phyloP scores from a whole-genome alignment of 2,888 invertebrate species.

The Ferdinandea cuprea region DNA sequence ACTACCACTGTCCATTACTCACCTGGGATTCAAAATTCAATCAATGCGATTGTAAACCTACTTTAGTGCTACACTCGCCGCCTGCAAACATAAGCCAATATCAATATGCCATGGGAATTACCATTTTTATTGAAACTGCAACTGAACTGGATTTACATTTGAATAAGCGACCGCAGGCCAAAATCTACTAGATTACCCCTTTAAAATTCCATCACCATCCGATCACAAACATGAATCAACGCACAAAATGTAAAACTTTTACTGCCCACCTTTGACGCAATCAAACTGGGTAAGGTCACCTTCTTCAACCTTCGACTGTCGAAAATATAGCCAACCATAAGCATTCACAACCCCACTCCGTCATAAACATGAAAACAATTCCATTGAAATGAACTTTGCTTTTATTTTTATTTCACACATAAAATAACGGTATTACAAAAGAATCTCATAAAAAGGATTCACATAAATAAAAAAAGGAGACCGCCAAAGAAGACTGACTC shows the following conservation, averaged over 20 bases:
- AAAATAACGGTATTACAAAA: constrained; percentile 62
- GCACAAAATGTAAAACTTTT: constrained; percentile 10
- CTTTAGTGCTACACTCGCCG: background rate
- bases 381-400: constrained; percentile 55
- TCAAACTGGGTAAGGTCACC: constrained; percentile 41
- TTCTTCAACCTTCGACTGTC: too few relatives aligned
- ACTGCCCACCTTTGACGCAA: constrained; percentile 40
- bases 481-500: background rate
- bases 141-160: constrained; percentile 40
- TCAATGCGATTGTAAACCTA: background rate
- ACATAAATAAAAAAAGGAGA: constrained; percentile 3
- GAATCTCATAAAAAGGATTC: constrained; percentile 51
- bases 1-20: background rate
- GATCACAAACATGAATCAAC: constrained; percentile 4
- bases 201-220: constrained; percentile 19
- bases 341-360: constrained; percentile 1
- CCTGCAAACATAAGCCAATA: background rate
- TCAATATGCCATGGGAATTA: background rate
- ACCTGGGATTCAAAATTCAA: background rate
- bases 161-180: constrained; percentile 35
- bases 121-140: constrained; percentile 31
- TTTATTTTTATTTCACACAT: constrained; percentile 64
- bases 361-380: constrained; percentile 58
- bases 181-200: constrained; percentile 35
- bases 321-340: too few relatives aligned